phyloP scores from a whole-genome alignment of 2,113 vertebrate species.

The Piaya cayana region DNA sequence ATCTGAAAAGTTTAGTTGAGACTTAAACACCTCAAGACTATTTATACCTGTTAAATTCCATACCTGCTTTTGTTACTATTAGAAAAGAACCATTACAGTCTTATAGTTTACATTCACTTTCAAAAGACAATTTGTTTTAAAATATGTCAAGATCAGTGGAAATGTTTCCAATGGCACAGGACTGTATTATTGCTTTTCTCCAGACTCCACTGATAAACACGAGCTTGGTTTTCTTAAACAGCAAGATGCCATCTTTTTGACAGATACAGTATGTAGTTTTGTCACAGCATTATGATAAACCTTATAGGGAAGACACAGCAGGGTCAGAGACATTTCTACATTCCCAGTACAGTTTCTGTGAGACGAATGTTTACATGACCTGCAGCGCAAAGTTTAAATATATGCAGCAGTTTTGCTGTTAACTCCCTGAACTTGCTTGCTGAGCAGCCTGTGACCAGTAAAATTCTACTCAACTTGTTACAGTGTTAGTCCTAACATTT shows the following conservation, averaged over 20 bases:
- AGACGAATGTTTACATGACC: constrained; percentile 80
- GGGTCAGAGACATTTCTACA: constrained; percentile 68
- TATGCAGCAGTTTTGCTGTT: constrained; percentile 75
- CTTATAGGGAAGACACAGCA: constrained; percentile 69
- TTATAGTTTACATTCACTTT: not conserved
- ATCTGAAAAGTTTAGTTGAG: not conserved
- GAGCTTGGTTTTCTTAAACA: constrained; percentile 65
- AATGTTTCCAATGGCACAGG: constrained; percentile 27
- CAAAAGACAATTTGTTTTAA: constrained; percentile 19
- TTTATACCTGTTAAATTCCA: not conserved
- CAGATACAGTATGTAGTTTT: constrained; percentile 72
- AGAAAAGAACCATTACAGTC: not conserved
- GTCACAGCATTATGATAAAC: constrained; percentile 72
- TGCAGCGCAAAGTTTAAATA: constrained; percentile 75
- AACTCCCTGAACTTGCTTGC: constrained; percentile 75
- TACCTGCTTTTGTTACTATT: not conserved
- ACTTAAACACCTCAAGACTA: not conserved
- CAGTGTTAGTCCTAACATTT: constrained; percentile 49
- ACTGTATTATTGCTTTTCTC: constrained; percentile 51
- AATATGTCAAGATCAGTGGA: constrained; percentile 10
- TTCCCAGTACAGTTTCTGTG: constrained; percentile 74
- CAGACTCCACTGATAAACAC: constrained; percentile 64
- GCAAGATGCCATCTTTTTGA: constrained; percentile 72
- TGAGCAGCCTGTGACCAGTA: constrained; percentile 58
- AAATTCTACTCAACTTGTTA: constrained; percentile 45